Conservation (phyloP, 2,888 invertebrate genomes). For the Drosophila maculinotata region DNA sequence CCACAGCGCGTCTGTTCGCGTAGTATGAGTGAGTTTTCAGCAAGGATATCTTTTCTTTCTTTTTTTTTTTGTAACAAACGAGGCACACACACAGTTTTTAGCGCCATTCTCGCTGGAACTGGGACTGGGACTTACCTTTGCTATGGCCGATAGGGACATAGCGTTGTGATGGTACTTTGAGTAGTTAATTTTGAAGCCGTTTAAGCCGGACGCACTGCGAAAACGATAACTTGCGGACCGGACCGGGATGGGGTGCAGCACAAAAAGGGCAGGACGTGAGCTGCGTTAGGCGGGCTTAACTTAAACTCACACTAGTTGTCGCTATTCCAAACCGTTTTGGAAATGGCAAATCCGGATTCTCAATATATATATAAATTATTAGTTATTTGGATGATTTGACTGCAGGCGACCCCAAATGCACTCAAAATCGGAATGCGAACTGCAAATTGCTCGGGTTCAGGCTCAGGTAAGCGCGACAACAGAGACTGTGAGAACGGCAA, state of each 20-base stretch:
- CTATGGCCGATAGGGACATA: slow-evolving; percentile 87
- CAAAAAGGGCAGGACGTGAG: slow-evolving; percentile 11
- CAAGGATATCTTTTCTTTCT: no score
- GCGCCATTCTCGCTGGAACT: slow-evolving; percentile 37
- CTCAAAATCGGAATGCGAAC: slow-evolving; percentile 51
- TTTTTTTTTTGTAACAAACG: slow-evolving; percentile 29
- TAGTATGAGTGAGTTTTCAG: slow-evolving; percentile 70
- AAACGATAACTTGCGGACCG: slow-evolving; percentile 32
- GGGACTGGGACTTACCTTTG: slow-evolving; percentile 87
- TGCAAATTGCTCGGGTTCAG: slow-evolving; percentile 48
- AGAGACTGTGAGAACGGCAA: slow-evolving; percentile 59
- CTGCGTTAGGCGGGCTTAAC: slow-evolving; percentile 14
- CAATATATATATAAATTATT: no score
- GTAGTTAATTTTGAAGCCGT: slow-evolving; percentile 88
- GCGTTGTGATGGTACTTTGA: slow-evolving; percentile 89
- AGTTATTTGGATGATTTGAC: slow-evolving; percentile 11
- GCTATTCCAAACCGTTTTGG: no score
- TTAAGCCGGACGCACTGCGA: slow-evolving; percentile 62
- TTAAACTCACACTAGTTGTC: neutral
- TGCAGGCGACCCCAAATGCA: slow-evolving; percentile 53
- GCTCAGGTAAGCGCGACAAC: slow-evolving; percentile 53
- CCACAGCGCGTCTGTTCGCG: slow-evolving; percentile 17
- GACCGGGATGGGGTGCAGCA: slow-evolving; percentile 15
- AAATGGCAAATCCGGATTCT: no score
- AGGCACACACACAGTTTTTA: slow-evolving; percentile 39